Evolutionary conservation across 2,888 invertebrate genomes (phyloP).

Genomic region (Automeris io): DNA sequence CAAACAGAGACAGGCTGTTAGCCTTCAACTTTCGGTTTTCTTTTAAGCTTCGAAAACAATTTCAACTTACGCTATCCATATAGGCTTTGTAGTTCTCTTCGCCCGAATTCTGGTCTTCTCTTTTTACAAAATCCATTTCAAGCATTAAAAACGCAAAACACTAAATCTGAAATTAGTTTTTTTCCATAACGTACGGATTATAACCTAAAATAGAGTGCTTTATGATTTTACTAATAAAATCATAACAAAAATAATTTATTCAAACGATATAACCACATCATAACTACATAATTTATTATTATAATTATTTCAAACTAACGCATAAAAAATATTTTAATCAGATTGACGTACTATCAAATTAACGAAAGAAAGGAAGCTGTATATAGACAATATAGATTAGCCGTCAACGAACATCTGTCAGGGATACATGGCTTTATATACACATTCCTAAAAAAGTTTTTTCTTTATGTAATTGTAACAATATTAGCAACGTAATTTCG

Average conservation of each 20-base stretch:
- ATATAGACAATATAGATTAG: constrained; percentile 43
- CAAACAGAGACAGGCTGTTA: no score
- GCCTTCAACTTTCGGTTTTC: no score
- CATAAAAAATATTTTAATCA: constrained; percentile 24
- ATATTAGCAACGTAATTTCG: no score
- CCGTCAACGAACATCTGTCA: constrained; percentile 60
- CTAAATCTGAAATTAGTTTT: constrained; percentile 17
- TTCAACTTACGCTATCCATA: constrained; percentile 54
- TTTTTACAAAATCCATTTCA: constrained; percentile 64
- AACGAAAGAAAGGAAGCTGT: constrained; percentile 56
- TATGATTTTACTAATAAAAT: constrained; percentile 5
- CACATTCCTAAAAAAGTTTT: no score
- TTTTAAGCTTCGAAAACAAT: constrained; percentile 10
- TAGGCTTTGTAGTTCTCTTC: constrained; percentile 61
- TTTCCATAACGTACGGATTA: constrained; percentile 35
- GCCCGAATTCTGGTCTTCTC: constrained; percentile 56
- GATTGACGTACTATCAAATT: constrained; percentile 39
- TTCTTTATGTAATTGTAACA: no score
- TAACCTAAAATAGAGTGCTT: constrained; percentile 41
- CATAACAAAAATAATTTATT: background rate
- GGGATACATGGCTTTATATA: constrained; percentile 19
- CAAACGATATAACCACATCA: constrained; percentile 12
- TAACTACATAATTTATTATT: constrained; percentile 2
- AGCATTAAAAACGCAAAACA: constrained; percentile 16
- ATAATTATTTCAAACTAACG: constrained; percentile 21